Conservation (phyloP, 2,888 invertebrate genomes). For the Petrophora chlorosata region DNA sequence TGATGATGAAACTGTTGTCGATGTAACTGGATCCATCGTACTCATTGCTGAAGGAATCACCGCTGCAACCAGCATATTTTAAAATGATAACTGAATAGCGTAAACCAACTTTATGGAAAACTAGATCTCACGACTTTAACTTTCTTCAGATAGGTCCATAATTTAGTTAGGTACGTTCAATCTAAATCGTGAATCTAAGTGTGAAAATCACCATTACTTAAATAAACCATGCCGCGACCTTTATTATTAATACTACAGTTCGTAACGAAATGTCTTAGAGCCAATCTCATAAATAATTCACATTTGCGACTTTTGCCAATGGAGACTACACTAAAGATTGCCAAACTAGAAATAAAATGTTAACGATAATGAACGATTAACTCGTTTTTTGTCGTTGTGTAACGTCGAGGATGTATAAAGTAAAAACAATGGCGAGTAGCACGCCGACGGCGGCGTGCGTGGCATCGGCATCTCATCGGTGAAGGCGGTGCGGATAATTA, state of each 20-base stretch:
- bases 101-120: constrained; percentile 4
- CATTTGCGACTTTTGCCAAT: constrained; percentile 18
- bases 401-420: constrained; percentile 4
- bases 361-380: neutral
- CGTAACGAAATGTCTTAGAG: constrained; percentile 10
- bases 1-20: too few species aligned
- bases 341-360: neutral
- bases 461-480: neutral
- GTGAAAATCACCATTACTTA: constrained; percentile 28
- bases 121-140: constrained; percentile 17
- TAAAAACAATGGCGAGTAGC: constrained; percentile 16
- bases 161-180: constrained; percentile 28
- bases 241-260: constrained; percentile 5
- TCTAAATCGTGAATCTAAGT: constrained; percentile 33
- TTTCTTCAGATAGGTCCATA: constrained; percentile 25
- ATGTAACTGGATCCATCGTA: too few species aligned
- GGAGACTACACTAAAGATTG: constrained; percentile 1
- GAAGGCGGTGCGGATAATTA: neutral
- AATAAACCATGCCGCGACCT: constrained; percentile 19
- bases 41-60: too few species aligned
- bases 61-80: constrained; percentile 1
- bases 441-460: neutral
- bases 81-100: constrained; percentile 2
- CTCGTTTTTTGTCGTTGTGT: neutral
- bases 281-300: constrained; percentile 23